A percentile compares a stretch with the other conserved stretches of the same genome.
Evolutionary conservation across 1,140 invertebrate species (phyloP).

Genomic region (Eumaeus atala): DNA sequence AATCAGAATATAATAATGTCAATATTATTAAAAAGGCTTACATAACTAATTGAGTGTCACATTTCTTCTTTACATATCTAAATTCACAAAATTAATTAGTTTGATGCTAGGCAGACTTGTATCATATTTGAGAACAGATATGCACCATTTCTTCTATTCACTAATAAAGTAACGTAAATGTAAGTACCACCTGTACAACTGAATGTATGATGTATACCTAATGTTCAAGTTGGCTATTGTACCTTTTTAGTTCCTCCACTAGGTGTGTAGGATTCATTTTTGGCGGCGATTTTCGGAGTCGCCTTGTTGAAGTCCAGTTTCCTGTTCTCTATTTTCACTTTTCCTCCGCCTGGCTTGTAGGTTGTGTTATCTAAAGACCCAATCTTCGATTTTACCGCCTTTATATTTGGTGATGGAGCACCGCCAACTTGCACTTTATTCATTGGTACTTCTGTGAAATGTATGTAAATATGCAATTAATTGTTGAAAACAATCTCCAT

Average conservation of each 20-base stretch:
- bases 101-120: too few species aligned
- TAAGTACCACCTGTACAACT: too few species aligned
- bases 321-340: conserved; percentile 91
- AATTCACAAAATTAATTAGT: too few species aligned
- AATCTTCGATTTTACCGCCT: conserved; percentile 93
- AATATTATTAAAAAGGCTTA: too few species aligned
- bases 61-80: background rate
- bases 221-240: conserved; percentile 24
- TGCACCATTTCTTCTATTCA: too few species aligned
- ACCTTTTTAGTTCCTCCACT: conserved; percentile 96
- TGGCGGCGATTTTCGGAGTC: conserved; percentile 88
- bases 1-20: too few species aligned
- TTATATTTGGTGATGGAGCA: conserved; percentile 92
- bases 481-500: too few species aligned
- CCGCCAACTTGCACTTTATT: conserved; percentile 94
- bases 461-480: background rate
- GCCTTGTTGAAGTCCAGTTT: conserved; percentile 89
- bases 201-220: too few species aligned
- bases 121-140: too few species aligned
- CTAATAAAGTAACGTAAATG: too few species aligned
- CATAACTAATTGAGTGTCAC: background rate
- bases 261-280: conserved; percentile 92
- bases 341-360: conserved; percentile 93
- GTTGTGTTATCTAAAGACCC: conserved; percentile 94
- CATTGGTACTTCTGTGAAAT: conserved; percentile 86